phyloP scores from a whole-genome alignment of 1,140 invertebrate genomes.

The Radopholus similis region DNA sequence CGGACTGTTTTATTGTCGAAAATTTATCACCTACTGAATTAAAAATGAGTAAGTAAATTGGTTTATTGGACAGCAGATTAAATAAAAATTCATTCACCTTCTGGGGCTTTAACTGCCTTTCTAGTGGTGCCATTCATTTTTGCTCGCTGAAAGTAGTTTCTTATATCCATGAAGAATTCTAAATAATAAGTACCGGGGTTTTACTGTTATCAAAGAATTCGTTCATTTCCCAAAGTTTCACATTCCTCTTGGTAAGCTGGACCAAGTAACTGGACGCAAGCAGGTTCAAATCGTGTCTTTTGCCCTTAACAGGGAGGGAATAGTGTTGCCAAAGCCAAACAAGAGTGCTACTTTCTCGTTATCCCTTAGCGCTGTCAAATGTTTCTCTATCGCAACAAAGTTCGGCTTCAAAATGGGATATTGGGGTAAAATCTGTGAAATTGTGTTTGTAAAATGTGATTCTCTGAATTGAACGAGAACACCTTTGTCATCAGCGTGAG shows the following conservation, averaged over 20 bases:
- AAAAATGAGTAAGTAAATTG: neutral
- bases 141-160: neutral
- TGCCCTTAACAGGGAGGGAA: neutral
- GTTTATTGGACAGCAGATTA: neutral
- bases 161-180: neutral
- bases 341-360: constrained; percentile 21
- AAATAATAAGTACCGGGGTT: constrained; percentile 3
- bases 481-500: constrained; percentile 44
- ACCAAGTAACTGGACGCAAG: constrained; percentile 33
- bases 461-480: constrained; percentile 3
- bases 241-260: constrained; percentile 24
- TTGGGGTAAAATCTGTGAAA: constrained; percentile 28
- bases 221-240: constrained; percentile 14
- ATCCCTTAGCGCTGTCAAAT: constrained; percentile 29
- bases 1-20: neutral
- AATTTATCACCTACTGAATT: neutral
- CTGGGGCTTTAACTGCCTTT: neutral
- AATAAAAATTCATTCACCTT: neutral
- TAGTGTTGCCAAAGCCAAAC: neutral
- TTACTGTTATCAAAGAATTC: constrained; percentile 21
- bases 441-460: neutral
- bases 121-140: constrained; percentile 5
- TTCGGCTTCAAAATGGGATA: constrained; percentile 29
- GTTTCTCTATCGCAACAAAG: constrained; percentile 12
- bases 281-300: constrained; percentile 29